Base-by-base conservation (phyloP, 2,888 invertebrate genomes). In the Trichopoda pennipes region DNA sequence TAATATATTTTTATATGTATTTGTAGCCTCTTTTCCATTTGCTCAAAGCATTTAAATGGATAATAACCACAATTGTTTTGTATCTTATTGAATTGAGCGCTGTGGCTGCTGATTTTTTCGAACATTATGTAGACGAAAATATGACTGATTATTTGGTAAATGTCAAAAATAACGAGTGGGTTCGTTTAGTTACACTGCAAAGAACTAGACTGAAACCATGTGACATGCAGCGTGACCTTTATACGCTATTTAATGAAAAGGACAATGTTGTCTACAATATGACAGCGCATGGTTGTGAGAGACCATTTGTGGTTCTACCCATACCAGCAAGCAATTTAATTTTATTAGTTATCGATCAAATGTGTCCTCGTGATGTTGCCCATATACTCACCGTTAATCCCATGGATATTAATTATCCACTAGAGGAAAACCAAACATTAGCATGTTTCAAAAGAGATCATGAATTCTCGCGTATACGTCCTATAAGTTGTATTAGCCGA, bases 171-270 rank as follows among this genome's bases (percentile, higher is more conserved):
- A 93, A 85, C 92, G 93, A 86, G 93, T 94, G 89, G 94, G 58
- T 95, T 85, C 93, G 93, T 82, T 91, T 93, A 10, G 93, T 95
- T 1, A 92, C 94, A 64, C 94, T 96, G 86, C 95, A 94, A 85
- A 92, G 96, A 87, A 97, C 97, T 0, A 92, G 95, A 56, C 96
- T 96, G 0, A 95, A 96, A 74, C 95, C 97, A 6, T 98, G 97
- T 89, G 97, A 97, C 90, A 93, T 96, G 89, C 94, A 96, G 89
- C 92, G 93, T 88, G 92, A 90, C 60, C 89, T 94, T 2, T 94
- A 93, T 88, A 90, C 89, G 8, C 84, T 91, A 47, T 88, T 87
- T 92, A 93, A 87, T 87, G 93, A 91, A 91, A 88, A 92, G 92
- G 87, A 93, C 90, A 88, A 93, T 91, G 89, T 90, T 92, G 87